phyloP scores from a whole-genome alignment of 2,888 invertebrate genomes.

The Eumerus sabulonum region DNA sequence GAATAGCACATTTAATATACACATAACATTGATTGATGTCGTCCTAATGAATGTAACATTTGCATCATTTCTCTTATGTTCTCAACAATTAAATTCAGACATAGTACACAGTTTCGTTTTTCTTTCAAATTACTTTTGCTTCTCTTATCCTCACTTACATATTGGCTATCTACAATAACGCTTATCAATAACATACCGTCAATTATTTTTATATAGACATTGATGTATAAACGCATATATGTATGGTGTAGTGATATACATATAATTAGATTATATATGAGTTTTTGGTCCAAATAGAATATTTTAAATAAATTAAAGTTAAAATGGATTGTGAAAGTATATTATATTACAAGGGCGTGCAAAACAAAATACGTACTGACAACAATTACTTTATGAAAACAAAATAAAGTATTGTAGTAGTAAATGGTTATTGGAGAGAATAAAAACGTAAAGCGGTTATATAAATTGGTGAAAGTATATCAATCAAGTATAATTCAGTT shows the following conservation, averaged over 20 bases:
- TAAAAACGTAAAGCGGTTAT: conserved; percentile 8
- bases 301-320: conserved; percentile 64
- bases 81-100: conserved; percentile 24
- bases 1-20: conserved; percentile 62
- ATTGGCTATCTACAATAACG: conserved; percentile 66
- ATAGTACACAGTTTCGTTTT: conserved; percentile 25
- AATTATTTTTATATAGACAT: conserved; percentile 50
- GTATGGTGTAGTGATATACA: neutral
- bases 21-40: conserved; percentile 60
- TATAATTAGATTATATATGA: conserved; percentile 79
- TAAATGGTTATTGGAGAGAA: too few relatives aligned
- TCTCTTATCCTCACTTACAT: conserved; percentile 53
- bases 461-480: conserved; percentile 12
- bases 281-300: conserved; percentile 79
- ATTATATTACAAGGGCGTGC: conserved; percentile 61
- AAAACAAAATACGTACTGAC: conserved; percentile 35
- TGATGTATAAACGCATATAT: conserved; percentile 10
- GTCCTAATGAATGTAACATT: conserved; percentile 56
- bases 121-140: conserved; percentile 44
- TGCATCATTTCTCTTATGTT: conserved; percentile 54
- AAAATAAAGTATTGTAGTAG: conserved; percentile 31
- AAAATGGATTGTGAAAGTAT: conserved; percentile 46
- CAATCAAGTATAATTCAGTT: conserved; percentile 22
- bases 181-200: too few relatives aligned
- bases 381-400: conserved; percentile 30